phyloP scores from a whole-genome alignment of 2,113 vertebrate genomes.

The Pogona vitticeps region DNA sequence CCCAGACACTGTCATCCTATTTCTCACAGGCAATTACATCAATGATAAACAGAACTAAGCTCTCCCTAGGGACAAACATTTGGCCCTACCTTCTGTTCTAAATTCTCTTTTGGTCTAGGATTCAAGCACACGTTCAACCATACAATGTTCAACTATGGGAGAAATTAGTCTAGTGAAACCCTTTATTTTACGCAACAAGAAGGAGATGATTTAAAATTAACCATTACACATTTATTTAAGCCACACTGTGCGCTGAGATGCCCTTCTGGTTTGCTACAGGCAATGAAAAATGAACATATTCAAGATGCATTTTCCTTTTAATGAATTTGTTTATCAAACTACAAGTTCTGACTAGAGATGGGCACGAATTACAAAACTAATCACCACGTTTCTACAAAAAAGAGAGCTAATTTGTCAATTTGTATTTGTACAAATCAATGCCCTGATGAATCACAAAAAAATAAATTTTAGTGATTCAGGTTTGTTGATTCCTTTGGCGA shows the following conservation, averaged over 20 bases:
- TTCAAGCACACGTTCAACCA: not conserved
- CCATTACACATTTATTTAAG: not conserved
- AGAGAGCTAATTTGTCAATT: no score
- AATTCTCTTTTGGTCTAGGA: not conserved
- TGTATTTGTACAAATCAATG: no score
- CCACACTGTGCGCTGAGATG: not conserved
- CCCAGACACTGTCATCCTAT: not conserved
- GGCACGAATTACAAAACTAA: no score
- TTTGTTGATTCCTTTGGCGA: no score
- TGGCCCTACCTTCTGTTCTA: not conserved
- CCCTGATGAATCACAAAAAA: no score
- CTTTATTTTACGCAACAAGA: not conserved
- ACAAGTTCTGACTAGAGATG: no score
- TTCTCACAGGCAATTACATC: constrained; percentile 33
- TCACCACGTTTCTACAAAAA: no score
- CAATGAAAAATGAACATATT: constrained; percentile 1
- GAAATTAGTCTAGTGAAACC: not conserved
- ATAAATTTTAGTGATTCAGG: no score
- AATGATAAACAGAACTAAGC: constrained; percentile 17
- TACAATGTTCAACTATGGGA: not conserved
- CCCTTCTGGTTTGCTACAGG: not conserved
- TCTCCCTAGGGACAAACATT: not conserved
- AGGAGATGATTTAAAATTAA: not conserved
- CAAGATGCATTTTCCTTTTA: not conserved
- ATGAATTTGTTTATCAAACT: constrained; percentile 8